Percentiles rank a stretch among this genome's conserved stretches.
Evolutionary conservation across 2,888 invertebrate genomes (phyloP).

Genomic region (Aspidapion aeneum): DNA sequence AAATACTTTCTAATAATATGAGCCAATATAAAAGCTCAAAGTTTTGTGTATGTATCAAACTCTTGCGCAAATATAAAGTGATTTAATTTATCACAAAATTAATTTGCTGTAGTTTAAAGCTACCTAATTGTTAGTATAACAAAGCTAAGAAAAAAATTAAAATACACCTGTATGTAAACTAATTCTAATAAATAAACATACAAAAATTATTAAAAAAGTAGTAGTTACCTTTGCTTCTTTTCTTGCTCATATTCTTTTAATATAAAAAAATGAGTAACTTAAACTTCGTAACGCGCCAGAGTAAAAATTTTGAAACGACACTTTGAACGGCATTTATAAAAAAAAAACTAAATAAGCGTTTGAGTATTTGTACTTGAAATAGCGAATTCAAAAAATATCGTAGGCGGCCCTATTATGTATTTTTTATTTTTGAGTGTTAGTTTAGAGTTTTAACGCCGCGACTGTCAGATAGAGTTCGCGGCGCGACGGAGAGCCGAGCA

Average conservation of each 20-base stretch:
- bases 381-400: neutral
- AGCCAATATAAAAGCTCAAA: too few species aligned
- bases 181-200: too few species aligned
- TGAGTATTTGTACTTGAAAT: neutral
- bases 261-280: slow-evolving; percentile 15
- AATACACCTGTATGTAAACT: too few species aligned
- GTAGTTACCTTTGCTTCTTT: slow-evolving; percentile 25
- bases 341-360: slow-evolving; percentile 11
- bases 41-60: too few species aligned
- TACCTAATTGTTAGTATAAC: too few species aligned
- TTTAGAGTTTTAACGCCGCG: neutral
- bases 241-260: slow-evolving; percentile 25
- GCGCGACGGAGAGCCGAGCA: too few species aligned
- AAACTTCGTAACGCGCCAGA: slow-evolving; percentile 15
- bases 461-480: neutral
- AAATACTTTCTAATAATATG: too few species aligned
- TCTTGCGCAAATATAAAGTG: too few species aligned
- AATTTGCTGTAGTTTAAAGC: too few species aligned
- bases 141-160: too few species aligned
- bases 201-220: too few species aligned
- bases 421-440: neutral
- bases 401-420: neutral
- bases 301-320: slow-evolving; percentile 17
- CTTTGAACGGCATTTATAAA: slow-evolving; percentile 24
- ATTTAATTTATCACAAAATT: too few species aligned